Base-by-base conservation (phyloP, 2,888 invertebrate species). In the Cheilosia pagana region DNA sequence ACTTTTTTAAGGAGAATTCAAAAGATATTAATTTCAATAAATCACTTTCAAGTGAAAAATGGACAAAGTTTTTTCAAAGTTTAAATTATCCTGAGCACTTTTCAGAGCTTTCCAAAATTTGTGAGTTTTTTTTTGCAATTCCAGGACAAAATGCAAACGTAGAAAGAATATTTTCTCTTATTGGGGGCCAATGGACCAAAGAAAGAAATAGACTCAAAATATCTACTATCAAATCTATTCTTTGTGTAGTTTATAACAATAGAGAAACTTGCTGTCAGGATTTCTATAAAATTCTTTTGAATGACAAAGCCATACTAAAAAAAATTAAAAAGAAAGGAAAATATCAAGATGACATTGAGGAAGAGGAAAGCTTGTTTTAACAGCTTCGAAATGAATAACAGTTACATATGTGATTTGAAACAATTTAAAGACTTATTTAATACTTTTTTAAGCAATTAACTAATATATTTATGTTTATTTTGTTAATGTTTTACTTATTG, bases 51-150 rank as follows among this genome's bases (percentile, higher is more conserved):
- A n/a, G n/a, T n/a, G n/a, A n/a, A n/a, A n/a, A n/a, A n/a, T n/a
- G n/a, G n/a, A n/a, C n/a, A n/a, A n/a, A n/a, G 12, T 35, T 35
- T 25, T 25, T 25, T 25, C 52, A 25, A 52, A 52, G 25, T 14
- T 10, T 52, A 10, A 52, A 52, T 8, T 52, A 52, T 25, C 52
- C n/a, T 23, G 10, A 52, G 6, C 52, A 52, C 10, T 52, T 52
- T 52, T 2, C 52, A 52, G 52, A 25, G 52, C 23, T 52, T 4
- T 52, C 52, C 10, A 55, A n/a, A 14, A 43, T 55, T 55, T 55
- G n/a, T 19, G 55, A 41, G n/a, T 16, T 60, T 63, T 65, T 65
- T 52, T 65, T 65, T 39, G 23, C 35, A 52, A 65, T 52, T 6
- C 65, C 65, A 14, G 65, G 35, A 14, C 50, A 50, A 14, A 65